phyloP scores from a whole-genome alignment of 1,140 invertebrate genomes.

The Dreissena rostriformis region DNA sequence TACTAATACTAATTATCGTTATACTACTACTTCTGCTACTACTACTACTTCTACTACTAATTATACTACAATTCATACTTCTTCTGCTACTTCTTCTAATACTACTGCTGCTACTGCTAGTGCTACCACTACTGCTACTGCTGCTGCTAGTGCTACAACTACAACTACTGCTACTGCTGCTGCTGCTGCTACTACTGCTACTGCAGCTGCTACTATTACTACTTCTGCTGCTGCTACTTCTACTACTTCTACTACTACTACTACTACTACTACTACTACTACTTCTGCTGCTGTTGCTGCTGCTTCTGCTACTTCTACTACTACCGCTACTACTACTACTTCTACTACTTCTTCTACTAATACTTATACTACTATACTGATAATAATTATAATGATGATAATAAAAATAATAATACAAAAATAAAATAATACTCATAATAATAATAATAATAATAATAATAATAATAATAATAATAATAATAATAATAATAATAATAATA shows the following conservation, averaged over 20 bases:
- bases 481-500: no score
- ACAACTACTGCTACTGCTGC: constrained; percentile 28
- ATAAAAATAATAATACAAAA: no score
- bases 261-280: constrained; percentile 5
- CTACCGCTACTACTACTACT: constrained; percentile 6
- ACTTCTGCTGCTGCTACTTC: constrained; percentile 19
- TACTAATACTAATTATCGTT: constrained; percentile 31
- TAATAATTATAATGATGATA: no score
- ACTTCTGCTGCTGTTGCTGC: background rate
- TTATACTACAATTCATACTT: constrained; percentile 42
- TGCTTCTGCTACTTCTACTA: background rate
- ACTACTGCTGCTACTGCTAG: constrained; percentile 32
- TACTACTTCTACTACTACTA: background rate
- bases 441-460: no score
- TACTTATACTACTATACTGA: no score
- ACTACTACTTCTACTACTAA: constrained; percentile 50
- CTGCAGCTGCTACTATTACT: constrained; percentile 11
- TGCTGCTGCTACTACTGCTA: constrained; percentile 16
- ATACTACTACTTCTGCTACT: constrained; percentile 42
- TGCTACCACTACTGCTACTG: constrained; percentile 25
- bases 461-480: no score
- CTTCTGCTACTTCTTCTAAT: background rate
- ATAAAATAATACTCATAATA: no score
- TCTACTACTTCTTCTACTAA: background rate
- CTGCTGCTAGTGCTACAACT: constrained; percentile 4